A percentile compares a stretch with the other conserved stretches of the same genome.
These are phyloP conservation scores for Aporrectodea caliginosa DNA, from an alignment of 1,140 invertebrate species.

Conservation along the genomic window DNA sequence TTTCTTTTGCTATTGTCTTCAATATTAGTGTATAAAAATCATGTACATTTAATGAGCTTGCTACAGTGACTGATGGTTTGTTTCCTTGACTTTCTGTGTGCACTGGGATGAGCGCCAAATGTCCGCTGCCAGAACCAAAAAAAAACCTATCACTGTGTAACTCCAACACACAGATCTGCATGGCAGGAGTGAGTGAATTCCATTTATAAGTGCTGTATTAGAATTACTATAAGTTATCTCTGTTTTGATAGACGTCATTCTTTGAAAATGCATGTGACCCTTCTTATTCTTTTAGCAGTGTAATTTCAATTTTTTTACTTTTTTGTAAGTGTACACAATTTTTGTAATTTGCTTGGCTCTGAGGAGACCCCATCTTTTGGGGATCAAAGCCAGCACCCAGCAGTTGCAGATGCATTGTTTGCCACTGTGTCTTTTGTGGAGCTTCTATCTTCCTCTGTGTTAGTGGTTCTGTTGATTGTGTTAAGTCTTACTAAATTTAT, in stretches of 20 bases:
- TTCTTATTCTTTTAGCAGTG: neutral
- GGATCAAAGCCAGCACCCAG: too few species aligned
- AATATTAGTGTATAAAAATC: neutral
- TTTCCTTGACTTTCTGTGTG: slow-evolving; percentile 39
- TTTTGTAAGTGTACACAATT: neutral
- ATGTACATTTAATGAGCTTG: neutral
- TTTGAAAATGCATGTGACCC: too few species aligned
- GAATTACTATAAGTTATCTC: neutral
- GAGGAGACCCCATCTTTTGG: too few species aligned
- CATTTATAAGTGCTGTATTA: neutral
- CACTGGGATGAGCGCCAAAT: slow-evolving; percentile 58
- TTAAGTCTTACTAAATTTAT: too few species aligned
- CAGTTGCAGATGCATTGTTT: too few species aligned
- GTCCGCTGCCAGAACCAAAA: slow-evolving; percentile 75
- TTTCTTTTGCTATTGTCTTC: neutral
- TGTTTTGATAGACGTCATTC: neutral
- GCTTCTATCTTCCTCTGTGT: too few species aligned
- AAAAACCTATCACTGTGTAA: slow-evolving; percentile 69
- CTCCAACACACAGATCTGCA: slow-evolving; percentile 64
- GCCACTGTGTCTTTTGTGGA: too few species aligned
- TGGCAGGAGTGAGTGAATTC: slow-evolving; percentile 7
- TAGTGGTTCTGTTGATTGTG: too few species aligned
- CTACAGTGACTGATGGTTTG: neutral
- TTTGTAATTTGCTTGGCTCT: neutral
- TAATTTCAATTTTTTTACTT: neutral